These are phyloP conservation scores for Sipunculus nudus DNA, from an alignment of 2,888 invertebrate species.

Conservation along the genomic window DNA sequence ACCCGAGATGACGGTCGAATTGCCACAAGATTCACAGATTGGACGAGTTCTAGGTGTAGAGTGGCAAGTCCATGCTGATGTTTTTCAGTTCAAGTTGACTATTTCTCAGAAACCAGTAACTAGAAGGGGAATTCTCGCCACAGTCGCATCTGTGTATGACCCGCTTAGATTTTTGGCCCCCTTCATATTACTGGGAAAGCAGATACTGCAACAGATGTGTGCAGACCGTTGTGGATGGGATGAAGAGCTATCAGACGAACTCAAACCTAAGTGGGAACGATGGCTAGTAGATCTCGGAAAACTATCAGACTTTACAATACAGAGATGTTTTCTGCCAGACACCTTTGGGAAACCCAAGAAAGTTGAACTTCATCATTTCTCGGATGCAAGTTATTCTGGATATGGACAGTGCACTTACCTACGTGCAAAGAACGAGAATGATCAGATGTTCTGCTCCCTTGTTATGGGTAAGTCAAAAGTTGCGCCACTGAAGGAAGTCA, in stretches of 20 bases:
- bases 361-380: constrained; percentile 23
- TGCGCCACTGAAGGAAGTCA: constrained; percentile 13
- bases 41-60: constrained; percentile 19
- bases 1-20: constrained; percentile 16
- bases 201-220: constrained; percentile 11
- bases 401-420: constrained; percentile 24
- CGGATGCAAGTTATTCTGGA: constrained; percentile 18
- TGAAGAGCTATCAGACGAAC: constrained; percentile 4
- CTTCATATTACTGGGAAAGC: constrained; percentile 45
- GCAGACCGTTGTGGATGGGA: constrained; percentile 6
- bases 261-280: constrained; percentile 8
- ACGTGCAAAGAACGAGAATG: not conserved
- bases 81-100: constrained; percentile 8
- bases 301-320: not conserved
- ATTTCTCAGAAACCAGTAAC: constrained; percentile 27
- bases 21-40: constrained; percentile 16
- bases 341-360: not conserved
- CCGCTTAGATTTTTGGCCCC: constrained; percentile 66
- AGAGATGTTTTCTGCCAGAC: constrained; percentile 1
- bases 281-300: not conserved
- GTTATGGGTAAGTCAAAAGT: constrained; percentile 20
- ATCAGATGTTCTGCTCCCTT: constrained; percentile 17
- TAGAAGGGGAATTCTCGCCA: constrained; percentile 16
- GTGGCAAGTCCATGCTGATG: constrained; percentile 22
- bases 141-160: constrained; percentile 17